These are phyloP conservation scores for Sebastes aleutianus DNA, from an alignment of 2,797 vertebrate species.

Conservation along the genomic window DNA sequence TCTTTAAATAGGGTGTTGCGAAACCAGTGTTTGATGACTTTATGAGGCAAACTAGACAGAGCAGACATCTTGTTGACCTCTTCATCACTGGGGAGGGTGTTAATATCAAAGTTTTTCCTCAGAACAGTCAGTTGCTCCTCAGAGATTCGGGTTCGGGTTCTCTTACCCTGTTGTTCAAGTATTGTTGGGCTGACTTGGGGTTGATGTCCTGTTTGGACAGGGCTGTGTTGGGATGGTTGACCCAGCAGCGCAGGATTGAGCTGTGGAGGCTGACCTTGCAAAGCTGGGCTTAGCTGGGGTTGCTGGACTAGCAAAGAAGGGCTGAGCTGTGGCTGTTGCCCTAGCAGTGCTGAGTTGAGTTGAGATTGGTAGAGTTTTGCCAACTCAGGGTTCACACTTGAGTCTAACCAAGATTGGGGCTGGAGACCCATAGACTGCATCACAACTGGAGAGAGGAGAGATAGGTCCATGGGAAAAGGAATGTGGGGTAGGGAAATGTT, in stretches of 20 bases:
- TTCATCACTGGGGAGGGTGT: conserved; percentile 96
- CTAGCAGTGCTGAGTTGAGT: conserved; percentile 75
- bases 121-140: conserved; percentile 94
- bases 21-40: conserved; percentile 99
- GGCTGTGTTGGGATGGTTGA: conserved; percentile 65
- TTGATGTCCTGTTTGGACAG: conserved; percentile 63
- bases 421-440: conserved; percentile 95
- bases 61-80: conserved; percentile 96
- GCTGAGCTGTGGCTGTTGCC: conserved; percentile 66
- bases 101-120: conserved; percentile 96
- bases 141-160: conserved; percentile 94
- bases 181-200: conserved; percentile 85
- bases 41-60: conserved; percentile 92
- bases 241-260: conserved; percentile 57
- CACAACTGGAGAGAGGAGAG: conserved; percentile 92
- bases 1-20: conserved; percentile 99
- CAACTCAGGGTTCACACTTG: conserved; percentile 87
- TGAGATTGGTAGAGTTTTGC: conserved; percentile 97
- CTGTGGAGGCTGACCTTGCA: conserved; percentile 67
- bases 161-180: conserved; percentile 91
- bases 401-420: conserved; percentile 88
- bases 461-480: conserved; percentile 92
- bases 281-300: conserved; percentile 62
- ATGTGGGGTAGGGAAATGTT: conserved; percentile 86
- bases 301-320: conserved; percentile 63